Conservation (phyloP, 2,113 vertebrate species). For the Petrocephalus microphthalmus region DNA sequence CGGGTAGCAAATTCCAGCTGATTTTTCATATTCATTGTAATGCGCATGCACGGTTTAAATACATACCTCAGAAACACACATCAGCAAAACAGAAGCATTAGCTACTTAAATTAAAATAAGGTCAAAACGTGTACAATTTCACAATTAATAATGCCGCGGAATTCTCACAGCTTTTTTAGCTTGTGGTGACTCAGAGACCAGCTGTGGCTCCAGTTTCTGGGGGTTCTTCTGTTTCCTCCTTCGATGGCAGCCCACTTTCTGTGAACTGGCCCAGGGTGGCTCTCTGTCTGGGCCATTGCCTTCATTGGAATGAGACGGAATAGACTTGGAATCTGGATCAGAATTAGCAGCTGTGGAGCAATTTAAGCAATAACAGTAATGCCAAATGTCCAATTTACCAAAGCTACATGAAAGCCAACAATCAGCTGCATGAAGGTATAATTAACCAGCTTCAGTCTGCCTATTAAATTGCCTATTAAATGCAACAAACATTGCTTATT, state of each 20-base stretch:
- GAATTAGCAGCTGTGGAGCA: neutral
- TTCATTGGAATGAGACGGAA: neutral
- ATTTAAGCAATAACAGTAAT: neutral
- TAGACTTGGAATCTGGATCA: neutral
- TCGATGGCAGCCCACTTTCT: conserved; percentile 12
- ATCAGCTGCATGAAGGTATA: neutral
- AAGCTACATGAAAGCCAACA: neutral
- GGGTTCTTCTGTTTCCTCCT: conserved; percentile 30
- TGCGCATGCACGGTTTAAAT: neutral
- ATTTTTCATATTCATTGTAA: neutral
- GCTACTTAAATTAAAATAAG: neutral
- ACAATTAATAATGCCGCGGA: neutral
- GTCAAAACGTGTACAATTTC: neutral
- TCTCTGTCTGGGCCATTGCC: neutral
- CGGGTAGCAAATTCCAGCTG: neutral
- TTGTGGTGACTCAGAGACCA: neutral
- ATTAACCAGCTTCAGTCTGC: neutral
- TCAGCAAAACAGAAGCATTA: neutral
- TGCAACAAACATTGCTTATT: neutral
- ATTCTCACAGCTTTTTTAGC: conserved; percentile 36
- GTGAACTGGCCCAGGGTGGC: neutral
- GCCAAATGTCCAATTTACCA: neutral
- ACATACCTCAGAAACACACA: neutral
- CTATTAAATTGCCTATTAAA: no score
- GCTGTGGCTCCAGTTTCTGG: conserved; percentile 24